These are phyloP conservation scores for Ceratina australensis DNA, from an alignment of 1,140 invertebrate genomes.

Conservation along the genomic window DNA sequence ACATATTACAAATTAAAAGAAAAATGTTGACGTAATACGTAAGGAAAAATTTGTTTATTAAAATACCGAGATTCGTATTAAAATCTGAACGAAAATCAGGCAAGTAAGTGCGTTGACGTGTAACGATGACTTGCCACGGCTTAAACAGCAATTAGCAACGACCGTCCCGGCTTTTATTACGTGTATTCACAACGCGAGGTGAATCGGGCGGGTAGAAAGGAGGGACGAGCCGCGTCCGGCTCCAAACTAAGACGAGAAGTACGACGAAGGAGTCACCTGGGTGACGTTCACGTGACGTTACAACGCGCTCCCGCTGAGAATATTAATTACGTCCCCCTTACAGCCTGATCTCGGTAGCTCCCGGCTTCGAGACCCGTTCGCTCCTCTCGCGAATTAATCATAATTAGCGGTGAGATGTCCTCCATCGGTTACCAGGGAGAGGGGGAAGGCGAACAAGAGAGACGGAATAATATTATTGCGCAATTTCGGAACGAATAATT, in stretches of 20 bases:
- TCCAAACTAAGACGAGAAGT: slow-evolving; percentile 37
- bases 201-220: background rate
- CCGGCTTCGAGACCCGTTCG: slow-evolving; percentile 52
- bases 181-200: background rate
- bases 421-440: slow-evolving; percentile 53
- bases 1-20: too few relatives aligned
- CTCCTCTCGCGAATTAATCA: slow-evolving; percentile 69
- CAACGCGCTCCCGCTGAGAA: slow-evolving; percentile 65
- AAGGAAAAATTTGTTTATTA: too few relatives aligned
- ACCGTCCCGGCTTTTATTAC: background rate
- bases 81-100: too few relatives aligned
- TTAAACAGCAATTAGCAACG: slow-evolving; percentile 19
- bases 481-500: slow-evolving; percentile 3
- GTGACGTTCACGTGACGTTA: slow-evolving; percentile 62
- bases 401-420: slow-evolving; percentile 70
- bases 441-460: slow-evolving; percentile 1
- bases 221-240: background rate
- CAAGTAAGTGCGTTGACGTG: too few relatives aligned
- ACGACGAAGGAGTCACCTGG: slow-evolving; percentile 61
- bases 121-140: background rate
- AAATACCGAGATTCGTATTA: too few relatives aligned
- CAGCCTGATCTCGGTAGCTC: slow-evolving; percentile 52
- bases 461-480: background rate
- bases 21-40: too few relatives aligned
- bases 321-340: slow-evolving; percentile 67